phyloP scores from a whole-genome alignment of 2,113 vertebrate genomes.

The Ptilonorhynchus violaceus region DNA sequence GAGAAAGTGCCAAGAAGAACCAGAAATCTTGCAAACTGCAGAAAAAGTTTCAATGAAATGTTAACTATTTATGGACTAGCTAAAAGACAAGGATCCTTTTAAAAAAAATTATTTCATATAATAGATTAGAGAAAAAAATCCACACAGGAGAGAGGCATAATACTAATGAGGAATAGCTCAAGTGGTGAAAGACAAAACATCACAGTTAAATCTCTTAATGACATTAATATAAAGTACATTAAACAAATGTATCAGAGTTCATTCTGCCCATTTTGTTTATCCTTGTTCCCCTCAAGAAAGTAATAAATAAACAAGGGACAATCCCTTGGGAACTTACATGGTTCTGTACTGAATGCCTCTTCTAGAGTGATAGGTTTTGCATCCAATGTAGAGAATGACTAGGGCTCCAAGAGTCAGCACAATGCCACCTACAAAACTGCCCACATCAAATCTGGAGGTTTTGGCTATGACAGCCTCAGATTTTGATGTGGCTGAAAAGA shows the following conservation, averaged over 20 bases:
- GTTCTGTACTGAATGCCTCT: slow-evolving; percentile 80
- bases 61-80: neutral
- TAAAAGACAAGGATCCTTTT: neutral
- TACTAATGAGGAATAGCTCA: neutral
- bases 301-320: neutral
- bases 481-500: slow-evolving; percentile 59
- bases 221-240: neutral
- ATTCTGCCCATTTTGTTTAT: neutral
- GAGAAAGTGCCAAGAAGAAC: neutral
- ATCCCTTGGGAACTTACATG: slow-evolving; percentile 70
- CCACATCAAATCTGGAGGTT: slow-evolving; percentile 71
- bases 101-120: neutral
- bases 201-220: neutral
- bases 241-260: neutral
- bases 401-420: slow-evolving; percentile 73
- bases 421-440: slow-evolving; percentile 82
- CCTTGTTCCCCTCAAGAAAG: neutral
- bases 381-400: slow-evolving; percentile 72
- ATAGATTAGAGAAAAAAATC: neutral
- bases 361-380: slow-evolving; percentile 75
- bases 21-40: neutral
- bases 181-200: neutral
- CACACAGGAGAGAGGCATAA: neutral
- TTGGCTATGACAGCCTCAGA: neutral
- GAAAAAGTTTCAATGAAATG: neutral